Evolutionary conservation across 2,113 vertebrate species (phyloP), one percentile per base, ranked within the genome.

Genomic region (Tylochromis polylepis): DNA sequence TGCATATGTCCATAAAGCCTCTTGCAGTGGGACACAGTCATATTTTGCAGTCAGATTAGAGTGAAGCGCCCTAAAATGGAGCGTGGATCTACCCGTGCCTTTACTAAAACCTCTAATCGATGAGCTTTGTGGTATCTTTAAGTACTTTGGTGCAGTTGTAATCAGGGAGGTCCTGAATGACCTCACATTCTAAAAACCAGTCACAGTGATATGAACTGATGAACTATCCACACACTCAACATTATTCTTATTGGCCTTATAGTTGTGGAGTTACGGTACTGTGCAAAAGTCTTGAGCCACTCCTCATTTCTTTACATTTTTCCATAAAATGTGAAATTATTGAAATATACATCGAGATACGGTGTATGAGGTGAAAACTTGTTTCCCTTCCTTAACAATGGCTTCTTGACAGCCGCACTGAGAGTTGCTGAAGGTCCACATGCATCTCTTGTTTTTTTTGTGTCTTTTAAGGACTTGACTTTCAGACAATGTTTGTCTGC

Each of bases 71-170:
- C n/a, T n/a, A 55, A 77, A 0, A 6, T 12, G 70, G 43, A 20
- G 70, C 46, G 6, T 18, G 6, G 43, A 0, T 2, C 43, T 31
- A 6, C 14, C 0, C 10, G 9, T 0, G 43, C 20, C 43, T 51
- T 29, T 20, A 20, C 43, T 0, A 20, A 1, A 31, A 20, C 4
- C 43, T 51, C 43, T 12, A 3, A 8, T 51, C 4, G 2, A 51
- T 0, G 2, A 20, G 24, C 29, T 77, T 20, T 77, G 43, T 77
- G 1, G 16, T 51, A 29, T 5, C 0, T 31, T 51, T 31, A 31
- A 31, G 43, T 1, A 12, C 10, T 20, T 75, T 27, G 11, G 41
- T 8, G 2, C 24, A 72, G 43, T 20, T 49, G 0, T 49, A 51
- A 9, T 29, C 2, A 1, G 16, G 6, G 2, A 51, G 43, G 27